These are phyloP conservation scores for Pyrocephalus nanus DNA, from an alignment of 2,797 vertebrate genomes.

Conservation along the genomic window DNA sequence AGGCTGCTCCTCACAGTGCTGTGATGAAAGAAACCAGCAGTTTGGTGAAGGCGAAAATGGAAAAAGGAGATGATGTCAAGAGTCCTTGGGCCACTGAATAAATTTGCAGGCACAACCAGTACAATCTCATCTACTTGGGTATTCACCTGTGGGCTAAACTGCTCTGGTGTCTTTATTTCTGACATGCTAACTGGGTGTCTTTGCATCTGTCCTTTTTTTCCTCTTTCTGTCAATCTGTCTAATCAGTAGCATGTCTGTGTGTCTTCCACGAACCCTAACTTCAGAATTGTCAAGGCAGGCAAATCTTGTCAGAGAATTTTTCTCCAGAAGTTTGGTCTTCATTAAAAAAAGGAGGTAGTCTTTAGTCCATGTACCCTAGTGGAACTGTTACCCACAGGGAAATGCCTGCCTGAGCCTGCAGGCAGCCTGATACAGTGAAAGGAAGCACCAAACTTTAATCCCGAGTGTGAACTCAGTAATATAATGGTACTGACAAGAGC, in stretches of 20 bases:
- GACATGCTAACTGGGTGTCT: background rate
- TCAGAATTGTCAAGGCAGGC: background rate
- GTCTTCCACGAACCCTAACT: background rate
- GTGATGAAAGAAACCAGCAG: background rate
- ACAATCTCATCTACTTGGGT: background rate
- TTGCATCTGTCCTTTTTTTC: background rate
- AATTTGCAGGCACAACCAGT: background rate
- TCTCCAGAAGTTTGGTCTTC: background rate
- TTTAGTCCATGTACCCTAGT: background rate
- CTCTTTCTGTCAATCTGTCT: background rate
- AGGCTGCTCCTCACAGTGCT: background rate
- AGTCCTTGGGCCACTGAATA: background rate
- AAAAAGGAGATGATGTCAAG: background rate
- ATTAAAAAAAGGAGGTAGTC: no score
- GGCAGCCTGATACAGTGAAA: background rate
- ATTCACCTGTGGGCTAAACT: background rate
- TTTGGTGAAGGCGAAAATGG: background rate
- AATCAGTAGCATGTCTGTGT: background rate
- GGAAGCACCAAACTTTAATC: background rate
- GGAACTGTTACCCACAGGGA: background rate
- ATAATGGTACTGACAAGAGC: background rate
- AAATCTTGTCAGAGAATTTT: background rate
- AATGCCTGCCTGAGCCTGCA: background rate
- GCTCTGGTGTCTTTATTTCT: background rate
- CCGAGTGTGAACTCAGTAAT: background rate